phyloP scores from a whole-genome alignment of 2,113 vertebrate genomes.

The Aramus guarauna region DNA sequence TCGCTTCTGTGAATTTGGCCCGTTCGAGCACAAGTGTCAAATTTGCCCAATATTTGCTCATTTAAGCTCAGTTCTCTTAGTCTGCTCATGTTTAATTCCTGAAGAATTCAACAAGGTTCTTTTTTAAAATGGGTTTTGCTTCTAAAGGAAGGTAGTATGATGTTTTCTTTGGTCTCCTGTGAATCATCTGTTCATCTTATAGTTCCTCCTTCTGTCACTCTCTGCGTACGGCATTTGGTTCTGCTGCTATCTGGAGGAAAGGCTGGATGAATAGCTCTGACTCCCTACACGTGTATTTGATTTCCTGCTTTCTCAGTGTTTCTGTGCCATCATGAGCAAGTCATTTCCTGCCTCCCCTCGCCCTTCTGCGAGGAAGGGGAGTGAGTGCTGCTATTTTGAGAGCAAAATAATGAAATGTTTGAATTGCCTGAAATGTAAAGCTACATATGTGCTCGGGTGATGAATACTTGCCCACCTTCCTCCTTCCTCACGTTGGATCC shows the following conservation, averaged over 20 bases:
- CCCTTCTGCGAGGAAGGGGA: neutral
- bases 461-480: neutral
- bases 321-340: neutral
- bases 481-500: fast-evolving
- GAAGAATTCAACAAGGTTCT: neutral
- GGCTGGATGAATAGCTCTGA: neutral
- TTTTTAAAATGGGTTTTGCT: neutral
- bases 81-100: neutral
- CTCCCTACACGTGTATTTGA: neutral
- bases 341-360: conserved; percentile 26
- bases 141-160: neutral
- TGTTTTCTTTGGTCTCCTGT: neutral
- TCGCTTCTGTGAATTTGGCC: neutral
- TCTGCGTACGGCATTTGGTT: neutral
- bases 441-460: neutral
- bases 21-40: fast-evolving
- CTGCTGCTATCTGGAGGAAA: neutral
- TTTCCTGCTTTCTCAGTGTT: neutral
- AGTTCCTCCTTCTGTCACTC: neutral
- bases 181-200: neutral
- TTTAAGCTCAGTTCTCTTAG: neutral
- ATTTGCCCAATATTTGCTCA: neutral
- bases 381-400: neutral
- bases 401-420: neutral
- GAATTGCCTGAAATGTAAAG: neutral